Evolutionary conservation across 2,113 vertebrate species (phyloP), one percentile per base, ranked within the genome.

Genomic region (Herpetotheres cachinnans): DNA sequence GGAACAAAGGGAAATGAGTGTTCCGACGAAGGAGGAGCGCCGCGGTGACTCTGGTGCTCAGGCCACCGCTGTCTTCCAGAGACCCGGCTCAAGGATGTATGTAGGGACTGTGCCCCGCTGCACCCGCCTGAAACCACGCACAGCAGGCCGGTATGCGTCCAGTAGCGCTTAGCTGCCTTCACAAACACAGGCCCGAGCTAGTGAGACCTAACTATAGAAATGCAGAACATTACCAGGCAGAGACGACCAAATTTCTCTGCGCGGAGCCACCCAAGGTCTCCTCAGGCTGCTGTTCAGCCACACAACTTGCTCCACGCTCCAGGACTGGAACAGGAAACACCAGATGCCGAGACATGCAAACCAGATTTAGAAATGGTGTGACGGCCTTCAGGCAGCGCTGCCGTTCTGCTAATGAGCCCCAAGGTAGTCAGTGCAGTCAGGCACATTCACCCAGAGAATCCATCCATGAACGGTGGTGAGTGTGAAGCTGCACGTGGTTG

Each of bases 331-430:
- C 96, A 85, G 96, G 96, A 96, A 95, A 65, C 90, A 42, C 96
- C 70, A 49, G 96, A 90, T 95, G 70, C 96, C 6, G 9, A 96
- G 96, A 95, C 96, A 96, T 93, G 95, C 96, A 96, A 96, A 96
- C 61, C 40, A 83, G 82, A 32, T 52, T 67, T 74, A 87, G 44
- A 44, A 77, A 78, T 72, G 55, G 50, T 74, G 83, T 67, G n/a
- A 21, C 32, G 19, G 29, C 1, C 5, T 87, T 86, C 56, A 69
- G 84, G 77, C 32, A 63, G 69, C 1, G 0, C 69, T 74, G 46
- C 34, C 21, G 82, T 63, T 44, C 82, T 91, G 77, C 58, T 69
- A 15, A 50, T 22, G 58, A 80, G 82, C 78, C 78, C 46, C 36
- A 3, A 27, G 90, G 62, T 15, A 65, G 44, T 46, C 52, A 24